phyloP scores from a whole-genome alignment of 2,888 invertebrate genomes.

The Drosophila kanekoi region DNA sequence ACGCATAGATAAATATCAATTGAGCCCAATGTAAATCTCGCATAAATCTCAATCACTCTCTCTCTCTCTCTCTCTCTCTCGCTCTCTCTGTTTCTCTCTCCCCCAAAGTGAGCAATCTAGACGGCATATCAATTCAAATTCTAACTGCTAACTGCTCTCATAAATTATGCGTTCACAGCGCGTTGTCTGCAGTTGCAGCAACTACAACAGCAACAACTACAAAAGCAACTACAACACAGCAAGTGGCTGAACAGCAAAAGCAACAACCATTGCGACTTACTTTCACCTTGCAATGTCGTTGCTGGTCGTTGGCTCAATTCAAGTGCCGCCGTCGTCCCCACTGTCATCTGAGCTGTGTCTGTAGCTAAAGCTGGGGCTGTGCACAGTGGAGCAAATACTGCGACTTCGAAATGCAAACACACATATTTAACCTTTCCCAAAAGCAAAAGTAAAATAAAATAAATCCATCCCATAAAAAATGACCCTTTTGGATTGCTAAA shows the following conservation, averaged over 20 bases:
- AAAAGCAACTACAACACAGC: conserved; percentile 21
- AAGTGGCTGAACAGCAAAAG: conserved; percentile 24
- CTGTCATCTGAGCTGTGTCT: conserved; percentile 62
- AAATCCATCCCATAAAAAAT: too few relatives aligned
- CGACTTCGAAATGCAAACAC: too few relatives aligned
- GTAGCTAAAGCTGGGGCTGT: conserved; percentile 33
- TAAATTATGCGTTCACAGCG: conserved; percentile 55
- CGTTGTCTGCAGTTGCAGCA: conserved; percentile 38
- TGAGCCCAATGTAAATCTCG: conserved; percentile 61
- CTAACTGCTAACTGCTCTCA: conserved; percentile 66
- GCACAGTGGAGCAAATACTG: conserved; percentile 4
- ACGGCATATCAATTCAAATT: conserved; percentile 75
- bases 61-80: conserved; percentile 5
- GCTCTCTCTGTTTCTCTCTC: conserved; percentile 47
- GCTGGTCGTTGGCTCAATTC: conserved; percentile 84
- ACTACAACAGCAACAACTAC: conserved; percentile 6
- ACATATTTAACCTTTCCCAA: too few relatives aligned
- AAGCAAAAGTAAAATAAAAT: too few relatives aligned
- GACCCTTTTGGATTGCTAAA: too few relatives aligned
- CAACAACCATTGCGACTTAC: conserved; percentile 76
- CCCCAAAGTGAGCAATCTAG: conserved; percentile 35
- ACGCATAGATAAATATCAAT: conserved; percentile 53
- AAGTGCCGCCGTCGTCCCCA: conserved; percentile 53
- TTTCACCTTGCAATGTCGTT: conserved; percentile 85
- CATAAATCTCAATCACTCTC: conserved; percentile 70